phyloP scores from a whole-genome alignment of 2,113 vertebrate species.

The Tachysurus vachellii region DNA sequence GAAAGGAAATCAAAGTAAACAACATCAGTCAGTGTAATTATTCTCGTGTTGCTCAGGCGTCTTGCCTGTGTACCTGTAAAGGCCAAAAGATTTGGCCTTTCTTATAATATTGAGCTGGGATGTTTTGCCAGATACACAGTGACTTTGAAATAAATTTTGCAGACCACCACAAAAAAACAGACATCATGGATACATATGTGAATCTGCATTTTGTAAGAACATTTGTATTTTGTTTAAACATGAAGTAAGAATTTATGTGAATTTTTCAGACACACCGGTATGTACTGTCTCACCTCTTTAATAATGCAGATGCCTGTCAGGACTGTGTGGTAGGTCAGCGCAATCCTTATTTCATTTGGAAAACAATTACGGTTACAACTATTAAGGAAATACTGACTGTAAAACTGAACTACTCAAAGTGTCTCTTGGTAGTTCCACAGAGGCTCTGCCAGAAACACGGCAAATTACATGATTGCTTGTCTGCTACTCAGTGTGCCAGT shows the following conservation, averaged over 20 bases:
- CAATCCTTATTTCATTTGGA: conserved; percentile 13
- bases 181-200: not conserved
- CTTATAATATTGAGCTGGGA: conserved; percentile 40
- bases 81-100: conserved; percentile 45
- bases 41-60: conserved; percentile 67
- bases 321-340: not conserved
- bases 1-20: conserved; percentile 76
- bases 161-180: not conserved
- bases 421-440: conserved; percentile 10
- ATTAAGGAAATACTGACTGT: conserved; percentile 29
- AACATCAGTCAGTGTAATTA: conserved; percentile 76
- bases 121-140: not conserved
- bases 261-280: not conserved
- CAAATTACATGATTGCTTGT: conserved; percentile 26
- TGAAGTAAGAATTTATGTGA: not conserved
- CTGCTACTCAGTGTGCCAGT: conserved; percentile 19
- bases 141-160: conserved; percentile 14
- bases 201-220: not conserved
- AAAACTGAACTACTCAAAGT: conserved; percentile 21
- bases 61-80: conserved; percentile 48
- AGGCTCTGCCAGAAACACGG: conserved; percentile 6
- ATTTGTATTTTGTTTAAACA: not conserved
- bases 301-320: not conserved
- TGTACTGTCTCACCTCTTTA: not conserved
- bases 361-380: conserved; percentile 27